Evolutionary conservation across 2,888 invertebrate species (phyloP).

Genomic region (Melanchra persicariae): DNA sequence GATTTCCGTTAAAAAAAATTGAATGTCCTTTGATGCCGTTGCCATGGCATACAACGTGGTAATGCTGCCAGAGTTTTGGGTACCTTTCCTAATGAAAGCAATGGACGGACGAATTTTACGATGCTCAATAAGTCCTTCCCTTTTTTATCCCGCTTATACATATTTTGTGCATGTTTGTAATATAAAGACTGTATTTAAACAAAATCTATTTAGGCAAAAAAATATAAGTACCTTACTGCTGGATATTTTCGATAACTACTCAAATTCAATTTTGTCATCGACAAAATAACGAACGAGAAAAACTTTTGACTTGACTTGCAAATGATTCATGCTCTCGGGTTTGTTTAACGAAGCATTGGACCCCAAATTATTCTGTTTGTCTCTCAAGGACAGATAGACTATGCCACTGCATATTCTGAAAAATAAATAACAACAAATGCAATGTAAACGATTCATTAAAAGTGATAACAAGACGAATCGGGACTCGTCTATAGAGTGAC

Average conservation of each 20-base stretch:
- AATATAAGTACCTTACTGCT: background rate
- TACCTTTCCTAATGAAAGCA: no score
- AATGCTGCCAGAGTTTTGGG: no score
- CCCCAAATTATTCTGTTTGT: background rate
- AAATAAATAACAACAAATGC: background rate
- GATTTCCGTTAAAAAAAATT: no score
- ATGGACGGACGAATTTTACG: no score
- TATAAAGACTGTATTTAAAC: no score
- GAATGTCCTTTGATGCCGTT: no score
- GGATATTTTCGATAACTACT: background rate
- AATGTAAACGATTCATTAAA: background rate
- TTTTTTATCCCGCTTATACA: no score
- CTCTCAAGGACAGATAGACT: slow-evolving; percentile 16
- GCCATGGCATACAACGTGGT: no score
- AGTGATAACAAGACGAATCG: background rate
- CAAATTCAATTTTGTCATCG: background rate
- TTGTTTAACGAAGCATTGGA: background rate
- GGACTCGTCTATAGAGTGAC: background rate
- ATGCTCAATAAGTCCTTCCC: no score
- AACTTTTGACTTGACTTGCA: slow-evolving; percentile 17
- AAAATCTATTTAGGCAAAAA: background rate
- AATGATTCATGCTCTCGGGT: background rate
- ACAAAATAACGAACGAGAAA: background rate
- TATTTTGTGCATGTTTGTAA: no score
- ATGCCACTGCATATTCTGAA: slow-evolving; percentile 15